Conservation (phyloP, 2,113 vertebrate species). For the Nanorana parkeri region DNA sequence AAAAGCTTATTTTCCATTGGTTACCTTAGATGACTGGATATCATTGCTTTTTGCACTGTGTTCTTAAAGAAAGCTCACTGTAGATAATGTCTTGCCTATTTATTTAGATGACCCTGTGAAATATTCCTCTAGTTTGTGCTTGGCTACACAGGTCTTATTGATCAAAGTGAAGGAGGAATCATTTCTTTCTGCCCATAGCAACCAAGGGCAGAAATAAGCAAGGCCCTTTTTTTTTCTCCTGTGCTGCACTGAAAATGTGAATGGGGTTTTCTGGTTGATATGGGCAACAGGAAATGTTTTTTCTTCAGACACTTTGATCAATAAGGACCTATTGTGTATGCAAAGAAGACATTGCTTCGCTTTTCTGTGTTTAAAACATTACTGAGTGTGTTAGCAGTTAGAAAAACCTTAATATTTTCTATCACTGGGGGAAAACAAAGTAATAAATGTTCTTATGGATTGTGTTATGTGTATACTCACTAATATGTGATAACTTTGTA, state of each 20-base stretch:
- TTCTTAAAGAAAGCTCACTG: neutral
- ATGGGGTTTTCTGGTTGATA: no score
- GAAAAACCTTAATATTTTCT: slow-evolving; percentile 17
- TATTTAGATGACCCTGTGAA: neutral
- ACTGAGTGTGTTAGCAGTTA: neutral
- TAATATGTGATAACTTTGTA: neutral
- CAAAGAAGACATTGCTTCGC: neutral
- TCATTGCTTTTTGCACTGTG: no score
- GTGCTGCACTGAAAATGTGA: neutral
- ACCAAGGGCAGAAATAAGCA: no score
- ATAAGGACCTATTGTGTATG: neutral
- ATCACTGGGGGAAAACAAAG: neutral
- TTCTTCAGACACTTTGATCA: neutral
- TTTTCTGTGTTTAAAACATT: slow-evolving; percentile 11
- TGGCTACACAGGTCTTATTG: no score
- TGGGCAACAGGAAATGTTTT: no score
- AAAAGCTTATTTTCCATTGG: no score
- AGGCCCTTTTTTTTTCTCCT: neutral
- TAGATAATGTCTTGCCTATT: slow-evolving; percentile 1
- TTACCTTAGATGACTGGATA: no score
- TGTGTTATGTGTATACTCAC: slow-evolving; percentile 13
- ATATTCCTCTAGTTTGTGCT: neutral
- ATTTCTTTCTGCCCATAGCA: no score
- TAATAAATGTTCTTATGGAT: slow-evolving; percentile 22
- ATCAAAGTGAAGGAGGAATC: no score